Evolutionary conservation across 2,113 vertebrate genomes (phyloP).

Genomic region (Rattus rattus): DNA sequence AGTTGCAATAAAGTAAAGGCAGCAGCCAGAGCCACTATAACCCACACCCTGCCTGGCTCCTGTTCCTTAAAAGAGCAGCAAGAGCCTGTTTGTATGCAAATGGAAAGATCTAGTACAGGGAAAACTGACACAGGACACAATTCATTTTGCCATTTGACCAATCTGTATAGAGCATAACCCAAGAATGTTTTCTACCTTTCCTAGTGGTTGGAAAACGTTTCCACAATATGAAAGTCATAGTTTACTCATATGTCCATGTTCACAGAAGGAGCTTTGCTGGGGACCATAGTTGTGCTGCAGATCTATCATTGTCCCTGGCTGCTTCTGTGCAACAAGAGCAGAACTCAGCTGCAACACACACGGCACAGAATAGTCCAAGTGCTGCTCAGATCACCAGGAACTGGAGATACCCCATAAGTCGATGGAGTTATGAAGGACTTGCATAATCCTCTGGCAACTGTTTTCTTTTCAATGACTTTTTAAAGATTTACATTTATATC

Average conservation of each 20-base stretch:
- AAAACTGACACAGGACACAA: slow-evolving; percentile 36
- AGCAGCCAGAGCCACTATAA: background rate
- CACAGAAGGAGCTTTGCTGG: slow-evolving; percentile 6
- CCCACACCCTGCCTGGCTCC: too few species aligned
- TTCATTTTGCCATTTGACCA: background rate
- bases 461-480: background rate
- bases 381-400: background rate
- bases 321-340: background rate
- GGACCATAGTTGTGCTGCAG: background rate
- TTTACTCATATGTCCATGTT: background rate
- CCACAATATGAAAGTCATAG: background rate
- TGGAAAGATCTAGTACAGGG: background rate
- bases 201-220: background rate
- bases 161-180: background rate
- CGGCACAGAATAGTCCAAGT: background rate
- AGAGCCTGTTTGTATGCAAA: background rate
- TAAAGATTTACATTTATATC: background rate
- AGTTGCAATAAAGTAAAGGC: background rate
- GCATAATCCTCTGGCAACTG: background rate
- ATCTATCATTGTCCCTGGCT: background rate
- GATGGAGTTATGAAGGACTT: background rate
- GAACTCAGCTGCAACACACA: background rate
- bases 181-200: slow-evolving; percentile 16
- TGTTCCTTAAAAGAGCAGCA: background rate
- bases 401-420: background rate